A percentile compares a stretch with the other conserved stretches of the same genome.
Evolutionary conservation across 2,888 invertebrate species (phyloP).

Genomic region (Sarcophaga variegata): DNA sequence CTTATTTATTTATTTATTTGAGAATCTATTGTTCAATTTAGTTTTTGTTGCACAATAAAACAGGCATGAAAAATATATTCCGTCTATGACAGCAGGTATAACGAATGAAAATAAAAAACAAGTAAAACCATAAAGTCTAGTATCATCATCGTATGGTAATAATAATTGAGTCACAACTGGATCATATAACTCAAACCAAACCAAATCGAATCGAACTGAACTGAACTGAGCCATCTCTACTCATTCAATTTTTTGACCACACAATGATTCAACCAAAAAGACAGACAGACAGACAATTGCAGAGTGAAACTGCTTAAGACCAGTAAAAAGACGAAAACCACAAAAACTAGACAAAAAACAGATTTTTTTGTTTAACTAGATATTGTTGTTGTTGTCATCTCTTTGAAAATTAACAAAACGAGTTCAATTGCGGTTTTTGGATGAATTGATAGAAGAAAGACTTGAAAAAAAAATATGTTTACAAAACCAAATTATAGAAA

Average conservation of each 20-base stretch:
- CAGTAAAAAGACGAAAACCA: background rate
- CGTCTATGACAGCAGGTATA: too few relatives aligned
- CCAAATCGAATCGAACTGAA: background rate
- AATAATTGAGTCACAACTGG: conserved; percentile 46
- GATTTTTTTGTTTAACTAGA: background rate
- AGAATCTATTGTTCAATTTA: background rate
- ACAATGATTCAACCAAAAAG: background rate
- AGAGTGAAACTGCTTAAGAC: conserved; percentile 9
- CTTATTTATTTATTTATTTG: background rate
- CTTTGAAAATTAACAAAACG: conserved; percentile 50
- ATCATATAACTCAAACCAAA: conserved; percentile 11
- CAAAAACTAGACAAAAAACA: background rate
- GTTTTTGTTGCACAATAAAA: background rate
- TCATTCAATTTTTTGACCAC: background rate
- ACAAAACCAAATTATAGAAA: too few relatives aligned
- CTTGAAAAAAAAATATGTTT: too few relatives aligned
- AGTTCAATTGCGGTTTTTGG: conserved; percentile 53
- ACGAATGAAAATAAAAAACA: too few relatives aligned
- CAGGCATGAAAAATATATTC: too few relatives aligned
- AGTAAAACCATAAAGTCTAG: background rate
- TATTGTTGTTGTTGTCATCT: background rate
- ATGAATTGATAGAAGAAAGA: too few relatives aligned
- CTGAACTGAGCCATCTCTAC: background rate
- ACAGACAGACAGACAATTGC: conserved; percentile 3
- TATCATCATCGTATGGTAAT: conserved; percentile 14